These are phyloP conservation scores for Odontocolon sp. DNA, from an alignment of 2,888 invertebrate genomes.

Conservation along the genomic window DNA sequence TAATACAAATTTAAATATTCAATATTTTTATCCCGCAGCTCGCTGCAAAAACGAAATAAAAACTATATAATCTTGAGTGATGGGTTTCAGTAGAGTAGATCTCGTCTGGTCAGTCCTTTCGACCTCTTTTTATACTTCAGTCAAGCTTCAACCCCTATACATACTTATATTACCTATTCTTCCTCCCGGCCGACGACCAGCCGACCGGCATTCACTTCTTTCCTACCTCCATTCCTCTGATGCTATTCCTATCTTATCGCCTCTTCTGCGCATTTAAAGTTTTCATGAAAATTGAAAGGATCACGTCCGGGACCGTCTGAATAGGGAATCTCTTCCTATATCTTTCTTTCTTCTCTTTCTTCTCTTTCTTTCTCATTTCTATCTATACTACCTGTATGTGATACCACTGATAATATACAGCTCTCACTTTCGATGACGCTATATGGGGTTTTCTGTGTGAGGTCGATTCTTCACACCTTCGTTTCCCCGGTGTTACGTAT, in stretches of 20 bases:
- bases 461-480: constrained; percentile 13
- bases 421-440: background rate
- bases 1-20: too few relatives aligned
- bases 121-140: background rate
- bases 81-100: constrained; percentile 40
- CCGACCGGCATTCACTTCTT: constrained; percentile 13
- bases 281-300: constrained; percentile 54
- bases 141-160: background rate
- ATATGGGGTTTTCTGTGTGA: background rate
- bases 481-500: too few relatives aligned
- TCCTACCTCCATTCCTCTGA: background rate
- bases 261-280: constrained; percentile 44
- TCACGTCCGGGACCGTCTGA: constrained; percentile 40
- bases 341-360: background rate
- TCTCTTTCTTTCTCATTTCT: constrained; percentile 5
- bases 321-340: constrained; percentile 38
- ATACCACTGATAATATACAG: background rate
- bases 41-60: too few relatives aligned
- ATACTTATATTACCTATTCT: constrained; percentile 20
- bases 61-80: background rate
- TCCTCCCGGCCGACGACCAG: constrained; percentile 25
- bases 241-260: constrained; percentile 48
- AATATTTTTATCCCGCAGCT: too few relatives aligned
- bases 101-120: constrained; percentile 41
- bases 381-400: background rate